phyloP scores from a whole-genome alignment of 1,140 invertebrate genomes.

The Meloidogyne exigua region DNA sequence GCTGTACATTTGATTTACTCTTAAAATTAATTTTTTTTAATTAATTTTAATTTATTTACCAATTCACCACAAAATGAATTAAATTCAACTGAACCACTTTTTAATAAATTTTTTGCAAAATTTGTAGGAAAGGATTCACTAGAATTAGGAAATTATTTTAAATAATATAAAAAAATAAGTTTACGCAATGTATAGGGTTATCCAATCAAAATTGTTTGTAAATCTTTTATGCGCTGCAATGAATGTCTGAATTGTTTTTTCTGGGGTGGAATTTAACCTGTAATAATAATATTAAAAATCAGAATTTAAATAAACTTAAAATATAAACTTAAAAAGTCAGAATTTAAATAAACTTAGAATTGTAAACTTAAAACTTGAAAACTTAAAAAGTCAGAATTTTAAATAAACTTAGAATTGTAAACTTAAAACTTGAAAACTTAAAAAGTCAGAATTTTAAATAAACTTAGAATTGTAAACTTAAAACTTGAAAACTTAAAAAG shows the following conservation, averaged over 20 bases:
- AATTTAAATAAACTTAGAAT: no score
- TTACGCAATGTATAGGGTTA: conserved; percentile 18
- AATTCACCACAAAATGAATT: conserved; percentile 18
- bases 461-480: no score
- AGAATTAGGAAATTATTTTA: background rate
- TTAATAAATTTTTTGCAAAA: conserved; percentile 6
- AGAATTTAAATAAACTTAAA: background rate
- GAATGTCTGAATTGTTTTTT: conserved; percentile 14
- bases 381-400: no score
- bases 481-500: background rate
- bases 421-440: no score
- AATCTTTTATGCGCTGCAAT: conserved; percentile 12
- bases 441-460: no score
- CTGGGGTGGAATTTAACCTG: conserved; percentile 11
- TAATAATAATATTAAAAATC: background rate
- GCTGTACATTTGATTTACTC: background rate
- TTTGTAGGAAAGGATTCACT: conserved; percentile 20
- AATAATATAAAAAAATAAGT: background rate
- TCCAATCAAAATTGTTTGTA: conserved; percentile 18
- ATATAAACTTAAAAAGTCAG: no score
- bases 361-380: no score
- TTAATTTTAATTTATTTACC: background rate
- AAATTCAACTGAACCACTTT: conserved; percentile 15
- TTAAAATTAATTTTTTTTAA: background rate
- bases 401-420: no score